Percentiles rank a stretch among this genome's conserved stretches.
phyloP scores from a whole-genome alignment of 1,140 invertebrate species.

The Hyposmocoma kahamanoa region DNA sequence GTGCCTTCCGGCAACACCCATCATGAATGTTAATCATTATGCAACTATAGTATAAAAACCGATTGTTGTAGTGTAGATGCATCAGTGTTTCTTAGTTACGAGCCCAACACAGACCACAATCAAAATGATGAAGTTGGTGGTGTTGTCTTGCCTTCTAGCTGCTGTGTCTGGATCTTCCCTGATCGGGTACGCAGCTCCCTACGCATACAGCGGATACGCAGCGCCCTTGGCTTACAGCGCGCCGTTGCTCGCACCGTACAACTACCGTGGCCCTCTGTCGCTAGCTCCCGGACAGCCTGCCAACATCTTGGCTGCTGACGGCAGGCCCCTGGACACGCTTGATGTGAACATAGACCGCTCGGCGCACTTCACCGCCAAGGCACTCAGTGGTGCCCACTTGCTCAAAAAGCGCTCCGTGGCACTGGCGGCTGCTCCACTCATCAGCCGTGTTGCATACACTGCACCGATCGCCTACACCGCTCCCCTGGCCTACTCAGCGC shows the following conservation, averaged over 20 bases:
- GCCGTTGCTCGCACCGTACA: constrained; percentile 18
- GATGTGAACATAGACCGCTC: constrained; percentile 64
- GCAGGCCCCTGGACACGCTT: constrained; percentile 40
- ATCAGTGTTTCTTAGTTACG: constrained; percentile 31
- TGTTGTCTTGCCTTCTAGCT: constrained; percentile 72
- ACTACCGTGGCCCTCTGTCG: constrained; percentile 37
- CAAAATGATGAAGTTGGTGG: constrained; percentile 73
- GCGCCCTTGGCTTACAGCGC: constrained; percentile 22
- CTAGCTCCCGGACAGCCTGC: constrained; percentile 15
- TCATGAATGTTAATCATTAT: constrained; percentile 16
- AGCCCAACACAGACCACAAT: constrained; percentile 60
- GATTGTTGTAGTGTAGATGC: constrained; percentile 6
- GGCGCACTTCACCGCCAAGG: constrained; percentile 50
- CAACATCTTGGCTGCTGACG: constrained; percentile 12
- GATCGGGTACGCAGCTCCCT: constrained; percentile 21
- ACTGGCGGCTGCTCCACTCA: constrained; percentile 12
- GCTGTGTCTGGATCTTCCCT: constrained; percentile 49
- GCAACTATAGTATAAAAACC: constrained; percentile 26
- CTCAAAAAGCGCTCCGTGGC: constrained; percentile 22
- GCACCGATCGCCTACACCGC: constrained; percentile 18
- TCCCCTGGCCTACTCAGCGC: constrained; percentile 24
- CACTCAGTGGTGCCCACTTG: constrained; percentile 9
- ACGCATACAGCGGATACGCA: constrained; percentile 39
- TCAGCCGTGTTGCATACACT: constrained; percentile 7
- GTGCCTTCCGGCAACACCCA: constrained; percentile 29